Percentiles rank a stretch among this genome's conserved stretches.
Evolutionary conservation across 2,888 invertebrate genomes (phyloP).

Genomic region (Rhagonycha lutea): DNA sequence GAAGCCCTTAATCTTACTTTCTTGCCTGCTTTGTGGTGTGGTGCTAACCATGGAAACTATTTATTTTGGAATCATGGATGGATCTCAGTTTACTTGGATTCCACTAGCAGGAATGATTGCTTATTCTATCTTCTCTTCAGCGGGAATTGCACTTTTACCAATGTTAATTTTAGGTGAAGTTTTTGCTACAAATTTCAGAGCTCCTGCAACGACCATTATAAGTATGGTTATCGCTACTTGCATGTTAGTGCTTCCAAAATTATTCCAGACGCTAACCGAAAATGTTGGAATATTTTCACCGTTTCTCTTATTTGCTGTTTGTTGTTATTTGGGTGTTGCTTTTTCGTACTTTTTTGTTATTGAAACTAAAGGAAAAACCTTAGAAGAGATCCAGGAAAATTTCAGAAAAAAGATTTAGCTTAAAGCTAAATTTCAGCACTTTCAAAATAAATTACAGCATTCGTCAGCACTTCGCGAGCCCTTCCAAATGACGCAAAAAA

Average conservation of each 20-base stretch:
- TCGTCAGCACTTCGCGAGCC: too few relatives aligned
- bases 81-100: constrained; percentile 41
- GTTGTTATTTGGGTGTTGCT: background rate
- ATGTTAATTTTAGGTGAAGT: constrained; percentile 43
- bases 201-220: constrained; percentile 39
- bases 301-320: background rate
- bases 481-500: too few relatives aligned
- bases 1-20: constrained; percentile 40
- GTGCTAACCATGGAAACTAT: constrained; percentile 37
- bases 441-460: too few relatives aligned
- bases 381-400: background rate
- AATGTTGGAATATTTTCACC: constrained; percentile 27
- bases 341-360: background rate
- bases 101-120: constrained; percentile 44
- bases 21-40: constrained; percentile 36
- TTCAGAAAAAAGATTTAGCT: too few relatives aligned
- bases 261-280: constrained; percentile 43
- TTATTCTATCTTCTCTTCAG: constrained; percentile 29
- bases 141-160: constrained; percentile 43
- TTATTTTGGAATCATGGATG: constrained; percentile 42
- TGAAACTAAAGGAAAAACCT: background rate
- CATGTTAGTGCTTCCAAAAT: constrained; percentile 36
- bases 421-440: too few relatives aligned
- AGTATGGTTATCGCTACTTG: constrained; percentile 39
- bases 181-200: constrained; percentile 44